Evolutionary conservation across 2,888 invertebrate genomes (phyloP), one percentile per base, ranked within the genome.

Genomic region (Erebia aethiops): DNA sequence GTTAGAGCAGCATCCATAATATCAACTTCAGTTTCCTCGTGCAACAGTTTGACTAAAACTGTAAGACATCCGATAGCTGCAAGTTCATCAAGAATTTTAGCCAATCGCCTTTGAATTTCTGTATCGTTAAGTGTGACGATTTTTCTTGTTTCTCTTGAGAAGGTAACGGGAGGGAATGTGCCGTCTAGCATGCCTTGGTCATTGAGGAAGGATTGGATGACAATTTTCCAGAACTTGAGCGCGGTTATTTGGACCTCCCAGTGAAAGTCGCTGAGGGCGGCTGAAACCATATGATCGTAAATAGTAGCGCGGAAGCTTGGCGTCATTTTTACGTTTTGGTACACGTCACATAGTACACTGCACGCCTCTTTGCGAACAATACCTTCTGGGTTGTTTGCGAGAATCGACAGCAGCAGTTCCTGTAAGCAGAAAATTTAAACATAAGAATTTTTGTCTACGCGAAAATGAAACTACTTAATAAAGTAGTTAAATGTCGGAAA

Each of bases 181-280:
- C 97, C 97, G 81, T 97, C 97, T 13, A 97, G 94, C 96, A 97
- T 97, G n/a, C 97, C 97, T 87, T 97, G 97, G 79, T 96, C 95
- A 0, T 93, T 94, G 10, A 97, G 87, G 67, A 95, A 94, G 0
- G 94, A 94, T 35, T 94, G 91, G 60, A 97, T 95, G 26, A 96
- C 95, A 13, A 94, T 89, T 69, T 94, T 94, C 97, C 97, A 97
- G 80, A 96, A 97, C 71, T 94, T 91, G 1, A 97, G 82, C 0
- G 96, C 95, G 69, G 94, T 95, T 0, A 95, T 88, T 85, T 97
- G 97, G 0, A 97, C 97, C 84, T 97, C 97, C 97, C 97, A 97
- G 81, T 97, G 96, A 70, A 97, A 94, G 84, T 97, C 97, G 11
- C 94, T 90, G 0, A 95, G 93, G 0, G 96, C 95, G 1, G 96